These are phyloP conservation scores for Ctenochaetus hawaiiensis DNA, from an alignment of 2,797 vertebrate species.

Conservation along the genomic window DNA sequence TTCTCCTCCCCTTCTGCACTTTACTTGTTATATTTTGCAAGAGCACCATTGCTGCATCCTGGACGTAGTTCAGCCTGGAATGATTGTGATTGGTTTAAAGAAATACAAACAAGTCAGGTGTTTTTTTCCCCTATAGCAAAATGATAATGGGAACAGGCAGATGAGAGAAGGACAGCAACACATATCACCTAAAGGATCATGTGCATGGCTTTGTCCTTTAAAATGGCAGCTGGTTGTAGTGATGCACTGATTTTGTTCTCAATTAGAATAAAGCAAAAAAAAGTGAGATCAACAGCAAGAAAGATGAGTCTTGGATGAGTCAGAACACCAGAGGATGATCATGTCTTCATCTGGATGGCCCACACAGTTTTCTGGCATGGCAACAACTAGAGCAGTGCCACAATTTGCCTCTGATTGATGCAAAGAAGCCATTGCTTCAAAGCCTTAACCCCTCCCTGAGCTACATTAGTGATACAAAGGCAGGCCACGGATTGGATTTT, in stretches of 20 bases:
- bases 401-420: slow-evolving; percentile 1
- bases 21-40: too few relatives aligned
- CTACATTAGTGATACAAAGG: slow-evolving; percentile 12
- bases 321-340: not conserved
- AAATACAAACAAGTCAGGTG: too few relatives aligned
- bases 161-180: not conserved
- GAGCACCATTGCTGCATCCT: too few relatives aligned
- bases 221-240: not conserved
- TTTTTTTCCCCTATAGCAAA: too few relatives aligned
- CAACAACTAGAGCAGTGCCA: not conserved
- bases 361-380: not conserved
- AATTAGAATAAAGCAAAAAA: slow-evolving; percentile 1
- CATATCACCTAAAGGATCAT: not conserved
- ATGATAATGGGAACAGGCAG: too few relatives aligned
- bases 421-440: not conserved
- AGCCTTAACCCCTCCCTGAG: not conserved
- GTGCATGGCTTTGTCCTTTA: too few relatives aligned
- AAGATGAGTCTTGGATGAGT: not conserved
- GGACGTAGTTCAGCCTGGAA: too few relatives aligned
- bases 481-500: slow-evolving; percentile 31
- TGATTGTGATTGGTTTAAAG: too few relatives aligned
- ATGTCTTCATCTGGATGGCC: not conserved
- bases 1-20: too few relatives aligned
- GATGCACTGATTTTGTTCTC: not conserved
- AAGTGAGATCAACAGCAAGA: not conserved